These are phyloP conservation scores for Calosoma granatense DNA, from an alignment of 1,140 invertebrate genomes.

Conservation along the genomic window DNA sequence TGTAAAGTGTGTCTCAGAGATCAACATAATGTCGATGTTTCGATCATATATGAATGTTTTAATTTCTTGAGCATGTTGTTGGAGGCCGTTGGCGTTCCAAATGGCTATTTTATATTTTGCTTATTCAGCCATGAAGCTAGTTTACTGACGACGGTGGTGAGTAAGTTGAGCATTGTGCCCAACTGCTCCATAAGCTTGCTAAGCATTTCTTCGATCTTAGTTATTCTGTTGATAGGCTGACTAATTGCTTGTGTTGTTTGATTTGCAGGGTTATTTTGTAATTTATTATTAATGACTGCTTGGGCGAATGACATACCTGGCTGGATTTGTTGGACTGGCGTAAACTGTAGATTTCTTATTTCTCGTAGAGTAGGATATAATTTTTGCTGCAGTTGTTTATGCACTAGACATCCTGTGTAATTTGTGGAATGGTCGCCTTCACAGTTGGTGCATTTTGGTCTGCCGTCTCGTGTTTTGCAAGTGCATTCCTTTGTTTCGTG, in stretches of 20 bases:
- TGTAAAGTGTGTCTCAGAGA: slow-evolving; percentile 23
- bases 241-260: neutral
- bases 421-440: slow-evolving; percentile 27
- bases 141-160: slow-evolving; percentile 16
- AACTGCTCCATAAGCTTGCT: slow-evolving; percentile 12
- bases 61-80: slow-evolving; percentile 18
- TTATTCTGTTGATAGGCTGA: neutral
- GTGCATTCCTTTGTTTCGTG: slow-evolving; percentile 30
- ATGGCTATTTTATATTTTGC: slow-evolving; percentile 16
- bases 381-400: slow-evolving; percentile 18
- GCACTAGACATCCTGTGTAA: slow-evolving; percentile 26
- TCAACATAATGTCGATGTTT: slow-evolving; percentile 22
- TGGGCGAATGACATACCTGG: neutral
- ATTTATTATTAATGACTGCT: neutral
- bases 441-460: slow-evolving; percentile 27
- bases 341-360: neutral
- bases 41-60: slow-evolving; percentile 19
- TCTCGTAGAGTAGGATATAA: neutral
- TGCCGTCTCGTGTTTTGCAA: slow-evolving; percentile 19
- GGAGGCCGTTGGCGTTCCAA: slow-evolving; percentile 23
- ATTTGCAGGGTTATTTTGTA: neutral
- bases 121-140: slow-evolving; percentile 12
- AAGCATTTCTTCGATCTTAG: slow-evolving; percentile 13
- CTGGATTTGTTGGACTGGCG: neutral
- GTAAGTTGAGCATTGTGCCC: slow-evolving; percentile 15